Evolutionary conservation across 2,797 vertebrate species (phyloP).

Genomic region (Chanos chanos): DNA sequence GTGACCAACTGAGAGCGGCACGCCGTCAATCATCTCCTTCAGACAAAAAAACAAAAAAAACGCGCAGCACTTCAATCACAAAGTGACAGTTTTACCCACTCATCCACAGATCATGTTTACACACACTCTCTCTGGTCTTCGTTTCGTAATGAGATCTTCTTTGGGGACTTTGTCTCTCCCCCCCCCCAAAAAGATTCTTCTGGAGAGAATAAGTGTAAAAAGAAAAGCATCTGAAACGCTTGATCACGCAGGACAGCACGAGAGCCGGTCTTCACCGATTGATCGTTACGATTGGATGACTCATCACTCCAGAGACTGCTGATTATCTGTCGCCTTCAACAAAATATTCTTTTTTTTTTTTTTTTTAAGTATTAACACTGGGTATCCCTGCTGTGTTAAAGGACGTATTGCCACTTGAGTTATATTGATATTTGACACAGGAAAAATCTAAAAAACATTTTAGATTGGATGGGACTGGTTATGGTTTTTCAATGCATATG

Average conservation of each 20-base stretch:
- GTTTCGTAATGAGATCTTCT: no score
- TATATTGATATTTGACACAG: conserved; percentile 19
- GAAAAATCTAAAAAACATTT: conserved; percentile 18
- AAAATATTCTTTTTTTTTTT: conserved; percentile 7
- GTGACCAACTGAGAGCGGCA: conserved; percentile 10
- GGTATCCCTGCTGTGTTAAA: conserved; percentile 22
- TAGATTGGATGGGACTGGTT: conserved; percentile 1
- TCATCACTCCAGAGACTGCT: neutral
- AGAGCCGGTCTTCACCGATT: no score
- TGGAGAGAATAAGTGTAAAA: no score
- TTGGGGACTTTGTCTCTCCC: no score
- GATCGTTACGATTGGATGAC: no score
- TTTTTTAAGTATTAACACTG: conserved; percentile 33
- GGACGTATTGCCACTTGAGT: conserved; percentile 27
- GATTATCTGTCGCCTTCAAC: neutral
- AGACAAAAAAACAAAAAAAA: no score
- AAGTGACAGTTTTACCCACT: conserved; percentile 1
- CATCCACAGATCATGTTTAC: no score
- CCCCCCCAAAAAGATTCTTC: no score
- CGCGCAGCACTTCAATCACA: conserved; percentile 16
- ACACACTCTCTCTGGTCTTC: no score
- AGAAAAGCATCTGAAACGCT: no score
- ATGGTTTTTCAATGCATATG: neutral
- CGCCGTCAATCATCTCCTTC: conserved; percentile 11
- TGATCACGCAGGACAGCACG: no score